Conservation (phyloP, 2,113 vertebrate species). For the Scomber colias region DNA sequence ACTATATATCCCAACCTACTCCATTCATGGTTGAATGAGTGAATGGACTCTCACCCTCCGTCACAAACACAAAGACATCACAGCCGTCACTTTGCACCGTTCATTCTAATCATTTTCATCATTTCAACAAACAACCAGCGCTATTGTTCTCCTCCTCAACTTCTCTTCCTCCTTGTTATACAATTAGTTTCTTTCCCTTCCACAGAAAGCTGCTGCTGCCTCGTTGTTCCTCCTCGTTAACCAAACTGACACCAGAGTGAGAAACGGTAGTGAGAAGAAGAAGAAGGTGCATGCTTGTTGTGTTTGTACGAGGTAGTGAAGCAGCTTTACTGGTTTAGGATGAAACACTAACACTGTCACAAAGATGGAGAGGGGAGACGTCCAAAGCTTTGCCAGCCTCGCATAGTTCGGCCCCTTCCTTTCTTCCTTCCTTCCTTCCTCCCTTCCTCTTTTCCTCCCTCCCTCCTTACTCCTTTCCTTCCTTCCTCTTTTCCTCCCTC, state of each 20-base stretch:
- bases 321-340: not conserved
- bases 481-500: too few species aligned
- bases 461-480: too few species aligned
- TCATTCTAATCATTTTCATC: not conserved
- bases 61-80: not conserved
- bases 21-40: too few species aligned
- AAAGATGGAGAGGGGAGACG: not conserved
- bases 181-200: not conserved
- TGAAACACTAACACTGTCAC: slow-evolving; percentile 9
- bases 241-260: slow-evolving; percentile 7
- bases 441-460: too few species aligned
- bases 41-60: too few species aligned
- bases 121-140: not conserved
- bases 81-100: not conserved
- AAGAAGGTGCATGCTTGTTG: not conserved
- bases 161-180: not conserved
- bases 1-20: too few species aligned
- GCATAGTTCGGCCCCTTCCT: not conserved
- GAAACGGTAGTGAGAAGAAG: not conserved
- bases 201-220: slow-evolving; percentile 9
- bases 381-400: not conserved
- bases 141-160: not conserved
- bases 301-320: slow-evolving; percentile 38
- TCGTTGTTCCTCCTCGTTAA: slow-evolving; percentile 35
- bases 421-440: too few species aligned